Conservation (phyloP, 1,140 invertebrate genomes). For the Sycobia sp. region DNA sequence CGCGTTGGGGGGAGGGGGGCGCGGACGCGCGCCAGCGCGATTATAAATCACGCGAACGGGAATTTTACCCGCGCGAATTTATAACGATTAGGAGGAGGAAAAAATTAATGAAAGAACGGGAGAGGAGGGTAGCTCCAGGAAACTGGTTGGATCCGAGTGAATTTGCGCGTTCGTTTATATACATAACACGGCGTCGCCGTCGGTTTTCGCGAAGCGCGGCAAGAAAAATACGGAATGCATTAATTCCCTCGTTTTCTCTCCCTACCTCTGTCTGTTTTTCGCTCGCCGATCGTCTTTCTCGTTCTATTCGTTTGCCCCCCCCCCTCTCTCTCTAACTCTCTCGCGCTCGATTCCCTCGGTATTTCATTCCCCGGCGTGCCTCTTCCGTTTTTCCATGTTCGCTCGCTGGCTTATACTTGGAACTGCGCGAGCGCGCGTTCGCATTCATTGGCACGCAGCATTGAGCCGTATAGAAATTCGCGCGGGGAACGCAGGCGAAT, state of each 20-base stretch:
- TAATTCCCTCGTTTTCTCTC: background rate
- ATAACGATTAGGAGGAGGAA: background rate
- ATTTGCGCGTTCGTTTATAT: constrained; percentile 3
- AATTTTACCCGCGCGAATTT: background rate
- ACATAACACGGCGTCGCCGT: too few species aligned
- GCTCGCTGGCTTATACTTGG: too few species aligned
- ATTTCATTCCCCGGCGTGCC: too few species aligned
- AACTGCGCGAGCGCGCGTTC: constrained; percentile 16
- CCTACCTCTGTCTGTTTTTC: too few species aligned
- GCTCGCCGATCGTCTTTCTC: background rate
- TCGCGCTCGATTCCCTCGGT: constrained; percentile 9
- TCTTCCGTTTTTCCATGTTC: constrained; percentile 33
- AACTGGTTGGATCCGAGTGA: constrained; percentile 4
- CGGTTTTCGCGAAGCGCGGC: constrained; percentile 13
- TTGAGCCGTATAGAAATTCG: too few species aligned
- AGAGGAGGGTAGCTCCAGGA: too few species aligned
- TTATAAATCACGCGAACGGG: background rate
- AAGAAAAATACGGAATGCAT: constrained; percentile 30
- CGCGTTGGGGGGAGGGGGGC: too few species aligned
- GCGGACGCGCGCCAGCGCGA: background rate
- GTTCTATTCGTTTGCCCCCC: background rate
- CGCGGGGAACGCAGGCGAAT: constrained; percentile 35
- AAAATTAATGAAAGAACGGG: background rate
- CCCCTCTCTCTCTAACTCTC: constrained; percentile 11
- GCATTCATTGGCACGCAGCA: too few species aligned